These are phyloP conservation scores for Meganola albula DNA, from an alignment of 2,888 invertebrate species.

Conservation along the genomic window DNA sequence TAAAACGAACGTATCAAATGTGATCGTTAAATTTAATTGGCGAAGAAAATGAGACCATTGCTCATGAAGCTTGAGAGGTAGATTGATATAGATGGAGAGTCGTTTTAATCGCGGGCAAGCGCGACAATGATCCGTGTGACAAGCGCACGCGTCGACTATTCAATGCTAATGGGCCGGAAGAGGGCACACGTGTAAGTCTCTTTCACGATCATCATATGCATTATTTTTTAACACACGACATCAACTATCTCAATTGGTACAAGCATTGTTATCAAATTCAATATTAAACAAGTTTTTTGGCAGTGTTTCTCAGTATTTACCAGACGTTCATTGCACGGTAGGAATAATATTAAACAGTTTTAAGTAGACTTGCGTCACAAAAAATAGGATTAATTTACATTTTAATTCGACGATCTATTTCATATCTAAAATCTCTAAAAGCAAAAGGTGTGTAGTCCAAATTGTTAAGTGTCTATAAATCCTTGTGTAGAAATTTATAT, in stretches of 20 bases:
- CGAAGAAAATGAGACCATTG: slow-evolving; percentile 60
- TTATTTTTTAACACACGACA: slow-evolving; percentile 46
- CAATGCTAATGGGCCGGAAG: slow-evolving; percentile 75
- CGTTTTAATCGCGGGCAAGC: slow-evolving; percentile 45
- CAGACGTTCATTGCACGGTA: too few relatives aligned
- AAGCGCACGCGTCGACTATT: slow-evolving; percentile 62
- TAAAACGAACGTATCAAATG: slow-evolving; percentile 58
- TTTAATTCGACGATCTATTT: too few relatives aligned
- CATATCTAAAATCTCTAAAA: too few relatives aligned
- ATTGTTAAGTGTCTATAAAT: slow-evolving; percentile 24
- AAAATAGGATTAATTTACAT: too few relatives aligned
- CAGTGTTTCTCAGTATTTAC: too few relatives aligned
- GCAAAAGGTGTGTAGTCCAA: slow-evolving; percentile 17
- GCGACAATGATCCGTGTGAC: slow-evolving; percentile 60
- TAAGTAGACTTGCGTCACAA: too few relatives aligned
- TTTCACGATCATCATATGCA: slow-evolving; percentile 50
- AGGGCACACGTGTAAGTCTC: slow-evolving; percentile 60
- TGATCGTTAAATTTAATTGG: slow-evolving; percentile 62
- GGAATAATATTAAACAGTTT: too few relatives aligned
- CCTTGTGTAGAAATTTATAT: slow-evolving; percentile 32
- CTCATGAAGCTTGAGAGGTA: slow-evolving; percentile 38
- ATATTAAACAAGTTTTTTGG: too few relatives aligned
- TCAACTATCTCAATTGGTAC: slow-evolving; percentile 40
- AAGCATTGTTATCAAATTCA: neutral
- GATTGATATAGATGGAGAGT: slow-evolving; percentile 63